phyloP scores from a whole-genome alignment of 2,888 invertebrate species.

The Odontocerum albicorne region DNA sequence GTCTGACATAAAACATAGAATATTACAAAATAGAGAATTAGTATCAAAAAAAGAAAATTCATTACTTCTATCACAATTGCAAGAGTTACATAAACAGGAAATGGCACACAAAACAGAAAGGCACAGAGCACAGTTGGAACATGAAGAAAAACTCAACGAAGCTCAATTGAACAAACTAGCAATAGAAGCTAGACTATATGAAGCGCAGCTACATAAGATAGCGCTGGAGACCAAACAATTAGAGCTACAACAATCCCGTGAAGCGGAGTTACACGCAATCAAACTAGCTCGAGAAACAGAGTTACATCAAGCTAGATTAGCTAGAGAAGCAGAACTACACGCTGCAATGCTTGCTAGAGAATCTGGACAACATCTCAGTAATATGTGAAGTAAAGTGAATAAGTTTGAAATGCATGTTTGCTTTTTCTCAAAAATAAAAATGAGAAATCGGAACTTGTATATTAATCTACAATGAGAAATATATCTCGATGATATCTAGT shows the following conservation, averaged over 20 bases:
- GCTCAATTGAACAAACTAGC: slow-evolving; percentile 20
- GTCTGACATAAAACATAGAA: slow-evolving; percentile 6
- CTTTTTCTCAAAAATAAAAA: too few relatives aligned
- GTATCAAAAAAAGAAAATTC: slow-evolving; percentile 3
- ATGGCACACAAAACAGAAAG: slow-evolving; percentile 8
- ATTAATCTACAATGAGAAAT: too few relatives aligned
- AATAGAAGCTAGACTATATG: slow-evolving; percentile 13
- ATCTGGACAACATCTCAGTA: slow-evolving; percentile 1
- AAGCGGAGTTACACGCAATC: slow-evolving; percentile 10
- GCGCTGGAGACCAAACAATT: slow-evolving; percentile 12
- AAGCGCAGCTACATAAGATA: slow-evolving; percentile 15
- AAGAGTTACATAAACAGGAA: slow-evolving; percentile 15
- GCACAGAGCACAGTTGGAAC: slow-evolving; percentile 8
- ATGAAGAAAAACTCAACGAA: slow-evolving; percentile 10
- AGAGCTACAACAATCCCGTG: slow-evolving; percentile 2
- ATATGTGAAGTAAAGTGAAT: slow-evolving; percentile 4
- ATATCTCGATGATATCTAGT: too few relatives aligned
- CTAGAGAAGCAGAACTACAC: slow-evolving; percentile 8
- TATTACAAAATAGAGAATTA: slow-evolving; percentile 3
- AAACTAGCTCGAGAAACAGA: slow-evolving; percentile 13
- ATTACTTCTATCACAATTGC: background rate
- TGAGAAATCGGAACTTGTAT: too few relatives aligned
- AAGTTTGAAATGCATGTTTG: too few relatives aligned
- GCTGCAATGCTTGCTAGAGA: slow-evolving; percentile 6
- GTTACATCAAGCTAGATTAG: slow-evolving; percentile 4